Evolutionary conservation across 2,113 vertebrate species (phyloP), one percentile per base, ranked within the genome.

Genomic region (Muscicapa adusta): DNA sequence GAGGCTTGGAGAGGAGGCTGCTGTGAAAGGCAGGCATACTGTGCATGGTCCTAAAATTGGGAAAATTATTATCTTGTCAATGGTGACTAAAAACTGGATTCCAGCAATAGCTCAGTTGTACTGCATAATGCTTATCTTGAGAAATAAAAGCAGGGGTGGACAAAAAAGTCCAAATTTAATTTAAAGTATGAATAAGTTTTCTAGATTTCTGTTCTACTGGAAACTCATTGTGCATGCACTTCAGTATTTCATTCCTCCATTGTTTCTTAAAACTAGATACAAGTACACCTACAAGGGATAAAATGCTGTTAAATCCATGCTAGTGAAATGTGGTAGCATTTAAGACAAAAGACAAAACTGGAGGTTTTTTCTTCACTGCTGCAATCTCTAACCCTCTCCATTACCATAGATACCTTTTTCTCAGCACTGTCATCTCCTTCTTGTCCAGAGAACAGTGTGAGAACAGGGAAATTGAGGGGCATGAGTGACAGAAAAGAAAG

Each of bases 101-200:
- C 43, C 54, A 76, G 42, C 28, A 75, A 87, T 91, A 95, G 18
- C 42, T 89, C 57, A 2, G 22, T 53, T 73, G 33, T 50, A 72
- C 54, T 47, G 56, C 5, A 2, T 62, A 79, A 66, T n/a, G 18
- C 25, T 73, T 88, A 70, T 62, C 81, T 73, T 62, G 66, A 66
- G 91, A 66, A 91, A 83, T 56, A 81, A 86, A 92, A 78, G 53
- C 43, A 87, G 50, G 40, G 53, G 70, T 89, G 42, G 70, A 70
- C 47, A n/a, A 72, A 70, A 70, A 85, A 56, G 58, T 88, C 20
- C 38, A 85, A 65, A 70, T 66, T 67, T 79, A 58, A 92, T 96
- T 89, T 85, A 65, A 93, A 76, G 18, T 33, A 34, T 66, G 51
- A 89, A 87, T 83, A 90, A 19, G 42, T 88, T 51, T 77, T 71